Evolutionary conservation across 1,140 invertebrate genomes (phyloP).

Genomic region (Antheraea mylitta): DNA sequence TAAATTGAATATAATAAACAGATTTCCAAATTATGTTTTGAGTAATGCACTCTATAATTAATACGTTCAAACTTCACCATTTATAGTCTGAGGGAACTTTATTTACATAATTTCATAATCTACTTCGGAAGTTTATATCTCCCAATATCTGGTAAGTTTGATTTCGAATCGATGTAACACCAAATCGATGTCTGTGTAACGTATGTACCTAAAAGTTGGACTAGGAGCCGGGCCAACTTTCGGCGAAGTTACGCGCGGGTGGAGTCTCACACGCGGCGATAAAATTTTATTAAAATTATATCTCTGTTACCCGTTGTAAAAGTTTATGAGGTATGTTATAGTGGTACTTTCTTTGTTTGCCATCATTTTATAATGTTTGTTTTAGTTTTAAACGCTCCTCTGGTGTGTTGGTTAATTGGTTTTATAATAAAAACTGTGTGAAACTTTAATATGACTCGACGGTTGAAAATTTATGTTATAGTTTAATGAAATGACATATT

Average conservation of each 20-base stretch:
- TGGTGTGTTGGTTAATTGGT: neutral
- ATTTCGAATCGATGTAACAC: neutral
- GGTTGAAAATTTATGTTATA: neutral
- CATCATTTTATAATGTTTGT: neutral
- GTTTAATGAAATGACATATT: neutral
- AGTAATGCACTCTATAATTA: neutral
- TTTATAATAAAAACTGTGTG: neutral
- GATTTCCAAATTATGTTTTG: no score
- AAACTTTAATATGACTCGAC: slow-evolving; percentile 1
- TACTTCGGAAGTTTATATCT: neutral
- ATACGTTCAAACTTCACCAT: neutral
- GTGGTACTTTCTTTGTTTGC: neutral
- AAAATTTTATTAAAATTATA: slow-evolving; percentile 3
- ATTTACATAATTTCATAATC: slow-evolving; percentile 3
- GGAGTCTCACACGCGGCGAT: neutral
- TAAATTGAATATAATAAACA: no score
- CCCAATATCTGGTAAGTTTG: neutral
- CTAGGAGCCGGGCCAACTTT: neutral
- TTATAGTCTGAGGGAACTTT: neutral
- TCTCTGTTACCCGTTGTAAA: neutral
- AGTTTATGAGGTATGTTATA: neutral
- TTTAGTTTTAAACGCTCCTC: neutral
- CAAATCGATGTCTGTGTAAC: neutral
- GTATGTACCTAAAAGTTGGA: neutral
- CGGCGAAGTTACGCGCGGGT: no score